Evolutionary conservation across 2,888 invertebrate genomes (phyloP), one percentile per base, ranked within the genome.

Genomic region (Schizotus pectinicornis): DNA sequence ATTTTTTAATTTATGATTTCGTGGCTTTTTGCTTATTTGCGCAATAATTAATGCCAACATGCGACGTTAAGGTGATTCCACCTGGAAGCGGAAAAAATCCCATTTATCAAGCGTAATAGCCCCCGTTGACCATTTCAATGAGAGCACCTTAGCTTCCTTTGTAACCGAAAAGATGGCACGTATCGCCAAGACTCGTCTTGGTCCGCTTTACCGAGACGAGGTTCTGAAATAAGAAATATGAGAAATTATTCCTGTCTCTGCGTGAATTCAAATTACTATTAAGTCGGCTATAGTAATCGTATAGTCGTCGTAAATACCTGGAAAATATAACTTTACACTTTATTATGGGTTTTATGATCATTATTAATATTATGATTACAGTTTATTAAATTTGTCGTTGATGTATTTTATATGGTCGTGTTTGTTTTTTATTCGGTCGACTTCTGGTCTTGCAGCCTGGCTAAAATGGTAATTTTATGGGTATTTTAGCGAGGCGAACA

Each of bases 301-400:
- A 70, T 72, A 69, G 69, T 68, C 67, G 69, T 74, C 74, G 65
- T 75, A 74, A 74, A 74, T 75, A 74, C 70, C 68, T 60, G 69
- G 70, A 71, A 72, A 76, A 76, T 76, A 77, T 77, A 77, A 75
- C 74, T 76, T 77, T 77, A 77, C 77, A 76, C 75, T 76, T 77
- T 77, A 77, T 77, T 76, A 74, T 70, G 64, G 69, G 68, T 70
- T 74, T 73, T 74, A 74, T 74, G 73, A 72, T 70, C 71, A 67
- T 74, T 76, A 76, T 74, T 77, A 75, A 76, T 76, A 76, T 76
- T 75, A 75, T 74, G 74, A 76, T 76, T 74, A 72, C 72, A 71
- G 61, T 74, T 74, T 74, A 75, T 75, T 74, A 67, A 72, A 70
- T 70, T 68, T 68, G 69, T 67, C 64, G 65, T 64, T 69, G 70